These are phyloP conservation scores for Xanthia togata DNA, from an alignment of 2,888 invertebrate genomes.

Conservation along the genomic window DNA sequence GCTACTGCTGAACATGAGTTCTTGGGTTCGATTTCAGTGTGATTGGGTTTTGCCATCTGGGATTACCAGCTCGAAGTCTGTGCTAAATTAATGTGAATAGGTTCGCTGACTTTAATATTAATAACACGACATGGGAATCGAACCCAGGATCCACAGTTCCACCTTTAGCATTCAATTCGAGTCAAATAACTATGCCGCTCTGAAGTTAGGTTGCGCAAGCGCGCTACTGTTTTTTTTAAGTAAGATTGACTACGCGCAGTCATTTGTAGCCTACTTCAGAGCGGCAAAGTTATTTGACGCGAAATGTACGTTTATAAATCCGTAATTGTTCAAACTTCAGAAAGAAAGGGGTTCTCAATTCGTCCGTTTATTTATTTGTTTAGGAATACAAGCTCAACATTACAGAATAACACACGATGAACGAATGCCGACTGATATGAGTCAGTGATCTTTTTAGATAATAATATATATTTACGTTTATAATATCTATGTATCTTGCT, in stretches of 20 bases:
- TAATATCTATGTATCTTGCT: conserved; percentile 19
- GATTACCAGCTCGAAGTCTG: background rate
- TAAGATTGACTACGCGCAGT: too few relatives aligned
- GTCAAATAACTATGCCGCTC: too few relatives aligned
- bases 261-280: too few relatives aligned
- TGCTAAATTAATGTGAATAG: background rate
- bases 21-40: background rate
- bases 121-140: too few relatives aligned
- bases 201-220: too few relatives aligned
- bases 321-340: background rate
- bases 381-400: background rate
- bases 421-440: conserved; percentile 16
- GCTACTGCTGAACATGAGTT: background rate
- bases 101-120: background rate
- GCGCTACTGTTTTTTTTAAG: too few relatives aligned
- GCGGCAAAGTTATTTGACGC: too few relatives aligned
- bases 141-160: too few relatives aligned
- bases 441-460: conserved; percentile 20
- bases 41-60: background rate
- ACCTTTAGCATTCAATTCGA: too few relatives aligned
- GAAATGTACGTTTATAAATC: too few relatives aligned
- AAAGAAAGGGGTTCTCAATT: background rate
- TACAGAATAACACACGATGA: conserved; percentile 12
- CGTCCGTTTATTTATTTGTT: conserved; percentile 6
- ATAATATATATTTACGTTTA: conserved; percentile 1